phyloP scores from a whole-genome alignment of 2,797 vertebrate genomes.

The Coregonus ussuriensis region DNA sequence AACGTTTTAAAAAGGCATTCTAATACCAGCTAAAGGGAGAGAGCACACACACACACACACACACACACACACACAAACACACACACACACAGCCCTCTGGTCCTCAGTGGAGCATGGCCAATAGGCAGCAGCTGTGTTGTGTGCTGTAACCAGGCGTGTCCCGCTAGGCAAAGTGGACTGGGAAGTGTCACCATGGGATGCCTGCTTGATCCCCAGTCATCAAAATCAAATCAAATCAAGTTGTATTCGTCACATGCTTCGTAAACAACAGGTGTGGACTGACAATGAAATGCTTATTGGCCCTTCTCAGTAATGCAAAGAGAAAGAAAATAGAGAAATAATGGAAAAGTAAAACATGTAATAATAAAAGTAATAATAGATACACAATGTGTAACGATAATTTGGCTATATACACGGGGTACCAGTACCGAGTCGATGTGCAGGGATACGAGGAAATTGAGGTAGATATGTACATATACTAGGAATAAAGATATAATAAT shows the following conservation, averaged over 20 bases:
- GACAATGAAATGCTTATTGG: too few species aligned
- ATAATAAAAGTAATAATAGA: too few species aligned
- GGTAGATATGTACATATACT: too few species aligned
- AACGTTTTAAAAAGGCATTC: conserved; percentile 10
- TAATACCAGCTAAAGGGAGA: conserved; percentile 2
- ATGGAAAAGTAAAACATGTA: too few species aligned
- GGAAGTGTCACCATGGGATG: neutral
- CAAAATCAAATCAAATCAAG: neutral
- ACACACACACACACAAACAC: neutral
- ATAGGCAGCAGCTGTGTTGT: conserved; percentile 58
- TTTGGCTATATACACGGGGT: too few species aligned
- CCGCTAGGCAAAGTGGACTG: neutral
- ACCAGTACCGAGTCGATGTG: too few species aligned
- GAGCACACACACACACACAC: neutral
- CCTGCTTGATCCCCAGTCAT: conserved; percentile 20
- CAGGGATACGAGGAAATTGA: neutral
- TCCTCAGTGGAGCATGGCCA: conserved; percentile 16
- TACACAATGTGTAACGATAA: too few species aligned
- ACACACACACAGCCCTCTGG: neutral
- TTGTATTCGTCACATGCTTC: too few species aligned
- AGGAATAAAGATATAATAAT: too few species aligned
- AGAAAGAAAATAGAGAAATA: too few species aligned
- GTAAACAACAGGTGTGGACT: too few species aligned
- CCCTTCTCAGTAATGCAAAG: too few species aligned
- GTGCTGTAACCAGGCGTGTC: conserved; percentile 41